phyloP scores from a whole-genome alignment of 2,888 invertebrate species.

The Dysmachus trigonus region DNA sequence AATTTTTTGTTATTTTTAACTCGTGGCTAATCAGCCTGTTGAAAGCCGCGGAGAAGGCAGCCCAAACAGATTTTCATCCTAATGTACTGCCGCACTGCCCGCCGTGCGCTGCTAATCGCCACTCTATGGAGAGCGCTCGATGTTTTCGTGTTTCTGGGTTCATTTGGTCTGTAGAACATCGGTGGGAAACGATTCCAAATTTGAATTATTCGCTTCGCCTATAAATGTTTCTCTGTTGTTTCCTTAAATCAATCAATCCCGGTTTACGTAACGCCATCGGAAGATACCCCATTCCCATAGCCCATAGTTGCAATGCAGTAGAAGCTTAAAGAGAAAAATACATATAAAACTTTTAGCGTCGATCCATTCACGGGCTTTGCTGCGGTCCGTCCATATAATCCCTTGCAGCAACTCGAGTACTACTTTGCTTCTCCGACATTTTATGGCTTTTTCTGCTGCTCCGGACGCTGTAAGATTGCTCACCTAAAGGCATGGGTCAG shows the following conservation, averaged over 20 bases:
- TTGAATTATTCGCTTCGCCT: constrained; percentile 1
- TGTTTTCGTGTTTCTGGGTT: neutral
- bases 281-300: neutral
- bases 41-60: neutral
- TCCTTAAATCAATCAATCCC: constrained; percentile 2
- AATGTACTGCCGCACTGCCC: neutral
- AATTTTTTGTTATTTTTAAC: constrained; percentile 24
- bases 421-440: neutral
- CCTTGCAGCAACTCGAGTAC: neutral
- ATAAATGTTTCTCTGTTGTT: neutral
- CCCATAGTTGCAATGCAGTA: neutral
- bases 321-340: neutral
- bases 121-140: neutral
- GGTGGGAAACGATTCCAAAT: neutral
- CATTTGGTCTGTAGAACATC: neutral
- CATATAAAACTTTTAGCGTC: neutral
- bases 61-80: constrained; percentile 9
- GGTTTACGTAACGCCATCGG: neutral
- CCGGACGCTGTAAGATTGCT: neutral
- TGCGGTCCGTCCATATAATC: neutral
- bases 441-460: neutral
- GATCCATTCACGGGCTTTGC: neutral
- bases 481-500: neutral
- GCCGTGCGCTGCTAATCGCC: neutral
- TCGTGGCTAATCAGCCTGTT: neutral